Evolutionary conservation across 2,797 vertebrate genomes (phyloP).

Genomic region (Fistularia commersonii): DNA sequence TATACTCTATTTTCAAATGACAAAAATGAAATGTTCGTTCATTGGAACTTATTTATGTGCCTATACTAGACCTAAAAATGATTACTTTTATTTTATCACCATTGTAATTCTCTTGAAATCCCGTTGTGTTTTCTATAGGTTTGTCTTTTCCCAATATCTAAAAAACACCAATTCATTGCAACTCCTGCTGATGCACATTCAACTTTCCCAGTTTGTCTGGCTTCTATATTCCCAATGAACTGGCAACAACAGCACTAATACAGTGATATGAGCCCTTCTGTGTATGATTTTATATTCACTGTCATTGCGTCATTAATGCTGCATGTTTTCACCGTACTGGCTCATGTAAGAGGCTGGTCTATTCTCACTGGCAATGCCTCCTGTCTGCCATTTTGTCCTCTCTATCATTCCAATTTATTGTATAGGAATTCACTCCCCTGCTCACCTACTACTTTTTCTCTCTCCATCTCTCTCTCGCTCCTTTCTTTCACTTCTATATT

Average conservation of each 20-base stretch:
- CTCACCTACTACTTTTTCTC: conserved; percentile 28
- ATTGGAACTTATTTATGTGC: too few species aligned
- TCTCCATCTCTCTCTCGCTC: conserved; percentile 39
- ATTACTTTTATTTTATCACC: too few species aligned
- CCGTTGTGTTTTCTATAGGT: too few species aligned
- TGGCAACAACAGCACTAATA: conserved; percentile 36
- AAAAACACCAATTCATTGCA: conserved; percentile 23
- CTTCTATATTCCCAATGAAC: conserved; percentile 36
- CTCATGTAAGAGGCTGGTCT: conserved; percentile 96
- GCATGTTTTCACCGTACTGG: conserved; percentile 89
- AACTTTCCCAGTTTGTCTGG: conserved; percentile 24
- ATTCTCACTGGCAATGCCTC: conserved; percentile 93
- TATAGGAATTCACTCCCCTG: conserved; percentile 38
- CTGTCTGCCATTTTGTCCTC: conserved; percentile 80
- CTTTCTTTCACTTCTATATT: conserved; percentile 14
- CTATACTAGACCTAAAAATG: too few species aligned
- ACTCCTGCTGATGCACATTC: conserved; percentile 21
- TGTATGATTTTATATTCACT: conserved; percentile 60
- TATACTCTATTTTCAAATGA: too few species aligned
- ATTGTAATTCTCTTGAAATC: too few species aligned
- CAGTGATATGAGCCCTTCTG: conserved; percentile 27
- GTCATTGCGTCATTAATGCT: conserved; percentile 91
- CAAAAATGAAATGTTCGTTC: too few species aligned
- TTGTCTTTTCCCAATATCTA: conserved; percentile 9
- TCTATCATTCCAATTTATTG: conserved; percentile 71